phyloP scores from a whole-genome alignment of 2,888 invertebrate species.

The Harpalus rufipes region DNA sequence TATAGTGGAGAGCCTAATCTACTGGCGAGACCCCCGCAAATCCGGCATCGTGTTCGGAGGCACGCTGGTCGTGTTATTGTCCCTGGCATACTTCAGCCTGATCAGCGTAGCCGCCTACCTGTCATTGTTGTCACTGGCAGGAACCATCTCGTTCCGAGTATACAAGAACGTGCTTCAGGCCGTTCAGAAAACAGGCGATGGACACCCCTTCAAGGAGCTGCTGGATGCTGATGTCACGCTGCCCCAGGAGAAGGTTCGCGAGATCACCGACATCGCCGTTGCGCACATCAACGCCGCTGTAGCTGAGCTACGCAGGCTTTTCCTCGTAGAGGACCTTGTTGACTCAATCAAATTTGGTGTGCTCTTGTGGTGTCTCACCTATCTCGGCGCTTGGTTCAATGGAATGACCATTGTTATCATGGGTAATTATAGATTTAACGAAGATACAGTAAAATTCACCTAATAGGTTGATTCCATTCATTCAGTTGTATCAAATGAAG shows the following conservation, averaged over 20 bases:
- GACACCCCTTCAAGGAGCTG: slow-evolving; percentile 98
- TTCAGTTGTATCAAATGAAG: too few species aligned
- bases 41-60: slow-evolving; percentile 96
- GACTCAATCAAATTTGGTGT: slow-evolving; percentile 97
- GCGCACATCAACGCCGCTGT: slow-evolving; percentile 91
- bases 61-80: slow-evolving; percentile 92
- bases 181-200: slow-evolving; percentile 97
- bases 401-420: slow-evolving; percentile 98
- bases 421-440: slow-evolving; percentile 80
- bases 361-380: slow-evolving; percentile 97
- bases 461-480: too few species aligned
- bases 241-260: slow-evolving; percentile 94
- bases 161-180: slow-evolving; percentile 97
- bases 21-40: slow-evolving; percentile 98
- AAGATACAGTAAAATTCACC: too few species aligned
- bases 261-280: slow-evolving; percentile 91
- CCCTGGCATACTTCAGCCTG: slow-evolving; percentile 96
- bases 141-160: slow-evolving; percentile 95
- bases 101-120: slow-evolving; percentile 97
- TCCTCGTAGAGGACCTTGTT: slow-evolving; percentile 97
- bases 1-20: slow-evolving; percentile 96
- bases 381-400: slow-evolving; percentile 99
- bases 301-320: slow-evolving; percentile 92
- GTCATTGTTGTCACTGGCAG: slow-evolving; percentile 90
- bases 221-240: slow-evolving; percentile 93